A percentile compares a stretch with the other conserved stretches of the same genome.
phyloP scores from a whole-genome alignment of 1,140 invertebrate species.

The Sycobia sp. region DNA sequence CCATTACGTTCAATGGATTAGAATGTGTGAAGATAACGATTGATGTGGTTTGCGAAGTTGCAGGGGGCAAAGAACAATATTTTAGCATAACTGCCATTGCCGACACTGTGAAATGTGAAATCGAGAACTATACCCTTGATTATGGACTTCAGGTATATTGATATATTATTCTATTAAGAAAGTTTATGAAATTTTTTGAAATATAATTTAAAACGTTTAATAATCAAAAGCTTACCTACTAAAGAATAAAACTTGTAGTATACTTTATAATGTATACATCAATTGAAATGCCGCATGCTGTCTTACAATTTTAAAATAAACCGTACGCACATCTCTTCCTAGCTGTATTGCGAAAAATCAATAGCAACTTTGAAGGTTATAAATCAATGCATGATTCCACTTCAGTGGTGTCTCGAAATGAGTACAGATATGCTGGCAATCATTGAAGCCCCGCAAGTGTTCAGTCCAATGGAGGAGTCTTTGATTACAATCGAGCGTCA shows the following conservation, averaged over 20 bases:
- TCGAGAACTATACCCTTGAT: slow-evolving; percentile 50
- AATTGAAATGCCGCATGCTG: no score
- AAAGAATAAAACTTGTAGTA: no score
- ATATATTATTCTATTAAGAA: no score
- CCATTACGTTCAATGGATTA: slow-evolving; percentile 50
- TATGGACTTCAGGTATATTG: slow-evolving; percentile 54
- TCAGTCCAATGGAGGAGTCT: not conserved
- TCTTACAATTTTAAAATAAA: not conserved
- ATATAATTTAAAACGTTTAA: no score
- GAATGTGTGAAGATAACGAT: slow-evolving; percentile 44
- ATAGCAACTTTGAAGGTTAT: slow-evolving; percentile 2
- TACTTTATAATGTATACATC: slow-evolving; percentile 20
- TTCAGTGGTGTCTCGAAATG: slow-evolving; percentile 31
- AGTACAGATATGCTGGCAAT: not conserved
- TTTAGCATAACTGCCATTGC: slow-evolving; percentile 49
- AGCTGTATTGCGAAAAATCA: slow-evolving; percentile 41
- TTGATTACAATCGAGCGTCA: slow-evolving; percentile 2
- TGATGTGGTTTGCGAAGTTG: slow-evolving; percentile 47
- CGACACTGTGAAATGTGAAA: slow-evolving; percentile 46
- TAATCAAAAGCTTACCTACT: no score
- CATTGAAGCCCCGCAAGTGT: not conserved
- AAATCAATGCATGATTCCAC: slow-evolving; percentile 42
- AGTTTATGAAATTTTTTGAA: no score
- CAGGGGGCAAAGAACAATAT: slow-evolving; percentile 49
- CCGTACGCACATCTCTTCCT: slow-evolving; percentile 6